phyloP scores from a whole-genome alignment of 2,113 vertebrate species.

The Tamias sibiricus region DNA sequence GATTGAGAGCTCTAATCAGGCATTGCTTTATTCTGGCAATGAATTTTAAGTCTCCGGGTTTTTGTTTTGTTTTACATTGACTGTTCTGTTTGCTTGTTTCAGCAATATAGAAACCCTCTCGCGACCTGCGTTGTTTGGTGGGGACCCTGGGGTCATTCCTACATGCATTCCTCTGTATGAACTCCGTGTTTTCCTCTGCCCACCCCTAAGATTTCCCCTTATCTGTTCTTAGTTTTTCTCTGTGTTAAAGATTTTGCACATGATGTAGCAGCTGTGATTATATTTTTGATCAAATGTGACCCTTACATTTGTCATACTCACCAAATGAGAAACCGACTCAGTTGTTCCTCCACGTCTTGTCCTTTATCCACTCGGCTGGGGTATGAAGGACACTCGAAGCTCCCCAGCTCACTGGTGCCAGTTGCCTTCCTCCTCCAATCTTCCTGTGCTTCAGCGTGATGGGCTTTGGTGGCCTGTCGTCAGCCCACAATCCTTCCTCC shows the following conservation, averaged over 20 bases:
- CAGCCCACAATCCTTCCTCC: background rate
- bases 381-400: background rate
- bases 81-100: background rate
- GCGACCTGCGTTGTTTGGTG: background rate
- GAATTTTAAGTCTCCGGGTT: background rate
- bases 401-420: accelerated
- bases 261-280: accelerated
- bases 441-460: background rate
- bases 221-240: accelerated
- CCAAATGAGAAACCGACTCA: background rate
- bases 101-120: accelerated
- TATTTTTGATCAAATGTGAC: background rate
- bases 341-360: background rate
- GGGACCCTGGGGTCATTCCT: background rate
- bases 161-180: accelerated
- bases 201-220: too few species aligned
- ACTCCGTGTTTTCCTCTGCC: background rate
- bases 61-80: background rate
- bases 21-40: background rate
- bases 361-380: background rate
- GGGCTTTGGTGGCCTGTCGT: background rate
- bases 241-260: background rate
- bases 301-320: background rate
- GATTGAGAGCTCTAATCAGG: background rate
- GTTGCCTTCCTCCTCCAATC: background rate